A percentile compares a stretch with the other conserved stretches of the same genome.
Conservation (phyloP, 2,888 invertebrate genomes). For the Ichneumon xanthorius region DNA sequence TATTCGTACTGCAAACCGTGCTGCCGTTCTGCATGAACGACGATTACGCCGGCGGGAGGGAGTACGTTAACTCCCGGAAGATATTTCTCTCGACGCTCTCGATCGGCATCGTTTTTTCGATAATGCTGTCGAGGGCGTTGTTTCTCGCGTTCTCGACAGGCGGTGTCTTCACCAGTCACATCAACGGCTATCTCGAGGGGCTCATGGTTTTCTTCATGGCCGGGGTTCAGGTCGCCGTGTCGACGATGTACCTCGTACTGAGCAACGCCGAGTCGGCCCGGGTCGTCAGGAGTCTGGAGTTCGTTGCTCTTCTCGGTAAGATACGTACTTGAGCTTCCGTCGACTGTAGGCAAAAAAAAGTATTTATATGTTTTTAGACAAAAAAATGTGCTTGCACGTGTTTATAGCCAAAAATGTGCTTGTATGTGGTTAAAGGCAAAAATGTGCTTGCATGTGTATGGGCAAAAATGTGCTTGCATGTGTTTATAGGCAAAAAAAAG, state of each 20-base stretch:
- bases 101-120: conserved; percentile 88
- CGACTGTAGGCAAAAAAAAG: neutral
- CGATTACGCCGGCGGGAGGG: conserved; percentile 76
- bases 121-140: conserved; percentile 88
- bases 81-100: conserved; percentile 87
- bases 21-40: conserved; percentile 84
- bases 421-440: no score
- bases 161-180: conserved; percentile 89
- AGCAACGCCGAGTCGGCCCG: conserved; percentile 78
- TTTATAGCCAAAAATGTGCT: no score
- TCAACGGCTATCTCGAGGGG: conserved; percentile 90
- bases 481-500: no score
- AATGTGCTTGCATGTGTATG: no score
- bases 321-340: neutral
- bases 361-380: no score
- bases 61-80: conserved; percentile 86
- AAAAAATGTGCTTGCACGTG: no score
- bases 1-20: conserved; percentile 83
- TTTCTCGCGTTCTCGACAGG: conserved; percentile 89
- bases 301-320: conserved; percentile 85
- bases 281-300: conserved; percentile 81
- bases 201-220: conserved; percentile 88
- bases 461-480: no score
- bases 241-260: conserved; percentile 79
- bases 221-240: conserved; percentile 86